Evolutionary conservation across 2,888 invertebrate species (phyloP), one percentile per base, ranked within the genome.

Genomic region (Blastobasis adustella): DNA sequence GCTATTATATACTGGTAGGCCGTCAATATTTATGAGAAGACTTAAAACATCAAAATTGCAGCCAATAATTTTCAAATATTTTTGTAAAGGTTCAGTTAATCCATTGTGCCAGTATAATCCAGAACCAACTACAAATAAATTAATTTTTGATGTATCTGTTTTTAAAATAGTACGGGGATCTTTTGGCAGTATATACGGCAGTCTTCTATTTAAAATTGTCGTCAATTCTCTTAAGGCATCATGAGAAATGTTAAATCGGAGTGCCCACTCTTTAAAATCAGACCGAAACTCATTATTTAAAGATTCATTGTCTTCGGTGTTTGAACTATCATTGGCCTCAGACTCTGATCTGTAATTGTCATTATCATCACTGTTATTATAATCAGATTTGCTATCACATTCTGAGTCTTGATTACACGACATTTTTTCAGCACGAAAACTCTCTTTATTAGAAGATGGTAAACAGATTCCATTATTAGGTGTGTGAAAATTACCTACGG

Each of bases 1-100:
- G 10, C 51, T 53, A 10, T 52, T 56, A 37, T 41, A 52, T n/a
- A 54, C 44, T 44, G 54, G 54, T n/a, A 54, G 39, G 5, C 52
- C 50, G 45, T 54, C 52, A 39, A 54, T 54, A 47, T 56, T 56
- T 48, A 54, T 49, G 42, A 42, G 9, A 42, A n/a, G 5, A 5
- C 10, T 8, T 42, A 47, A 42, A 49, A 10, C 36, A 37, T 37
- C 39, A 38, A 39, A 36, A 23, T 43, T 45, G 46, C 37, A 46
- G 36, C 39, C 46, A 49, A 49, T 43, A 44, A 43, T 46, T 52
- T 42, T 39, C 37, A 46, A 37, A 46, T 39, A 49, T 37, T 52
- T 45, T 52, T 38, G 48, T 36, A 52, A 49, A 37, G 36, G 37
- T 38, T 49, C 40, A 40, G 46, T 43, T 37, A 52, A 49, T 42